Evolutionary conservation across 1,140 invertebrate genomes (phyloP).

Genomic region (Metopolophium dirhodum): DNA sequence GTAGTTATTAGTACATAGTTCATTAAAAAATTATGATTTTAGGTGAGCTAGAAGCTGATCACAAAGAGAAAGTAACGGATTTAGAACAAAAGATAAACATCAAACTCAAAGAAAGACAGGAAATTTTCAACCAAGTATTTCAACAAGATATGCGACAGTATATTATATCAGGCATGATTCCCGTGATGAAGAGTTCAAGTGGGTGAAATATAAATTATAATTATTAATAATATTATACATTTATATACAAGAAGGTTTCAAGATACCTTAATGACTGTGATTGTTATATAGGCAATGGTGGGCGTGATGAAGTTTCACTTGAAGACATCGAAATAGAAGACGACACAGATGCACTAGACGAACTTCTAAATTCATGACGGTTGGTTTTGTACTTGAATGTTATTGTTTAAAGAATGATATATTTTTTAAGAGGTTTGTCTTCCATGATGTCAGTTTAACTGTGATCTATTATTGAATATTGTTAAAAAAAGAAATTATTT

Average conservation of each 20-base stretch:
- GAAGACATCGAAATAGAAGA: conserved; percentile 68
- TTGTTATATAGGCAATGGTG: conserved; percentile 59
- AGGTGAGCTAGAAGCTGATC: conserved; percentile 69
- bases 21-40: conserved; percentile 58
- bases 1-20: no score
- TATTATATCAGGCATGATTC: conserved; percentile 63
- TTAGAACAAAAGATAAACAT: conserved; percentile 68
- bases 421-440: conserved; percentile 39
- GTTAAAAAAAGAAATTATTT: conserved; percentile 17
- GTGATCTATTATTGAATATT: conserved; percentile 49
- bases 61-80: conserved; percentile 67
- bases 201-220: background rate
- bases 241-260: background rate
- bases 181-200: conserved; percentile 46
- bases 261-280: background rate
- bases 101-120: conserved; percentile 70
- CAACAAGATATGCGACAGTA: conserved; percentile 72
- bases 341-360: conserved; percentile 66
- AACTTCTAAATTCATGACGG: conserved; percentile 59
- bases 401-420: conserved; percentile 25
- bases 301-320: conserved; percentile 61
- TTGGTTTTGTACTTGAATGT: conserved; percentile 17
- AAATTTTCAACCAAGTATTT: conserved; percentile 74
- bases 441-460: conserved; percentile 29
- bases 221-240: background rate